Conservation (phyloP, 2,888 invertebrate species). For the Tenthredo scrophulariae region DNA sequence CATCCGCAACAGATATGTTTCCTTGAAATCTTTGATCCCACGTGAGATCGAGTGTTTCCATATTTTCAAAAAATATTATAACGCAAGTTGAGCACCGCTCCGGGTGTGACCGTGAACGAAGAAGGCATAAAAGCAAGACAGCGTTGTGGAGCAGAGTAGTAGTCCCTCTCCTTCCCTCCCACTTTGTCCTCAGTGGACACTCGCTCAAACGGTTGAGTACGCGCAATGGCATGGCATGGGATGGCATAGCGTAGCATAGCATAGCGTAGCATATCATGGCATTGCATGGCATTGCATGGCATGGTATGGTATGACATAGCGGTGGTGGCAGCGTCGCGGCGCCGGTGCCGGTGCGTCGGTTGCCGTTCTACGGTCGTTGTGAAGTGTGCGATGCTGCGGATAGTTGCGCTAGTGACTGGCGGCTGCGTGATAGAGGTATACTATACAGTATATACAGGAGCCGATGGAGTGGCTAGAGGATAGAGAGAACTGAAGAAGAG, state of each 20-base stretch:
- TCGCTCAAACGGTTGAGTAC: constrained; percentile 48
- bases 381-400: constrained; percentile 45
- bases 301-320: neutral
- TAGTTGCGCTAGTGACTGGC: constrained; percentile 46
- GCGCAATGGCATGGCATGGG: constrained; percentile 25
- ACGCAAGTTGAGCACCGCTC: constrained; percentile 69
- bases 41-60: no score
- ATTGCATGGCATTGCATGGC: neutral
- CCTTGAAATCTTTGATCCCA: neutral
- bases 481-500: constrained; percentile 45
- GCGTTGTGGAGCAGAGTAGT: constrained; percentile 68
- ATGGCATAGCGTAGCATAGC: neutral
- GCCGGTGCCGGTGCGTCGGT: constrained; percentile 14
- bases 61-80: neutral
- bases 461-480: constrained; percentile 49
- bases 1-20: neutral
- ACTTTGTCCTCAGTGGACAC: constrained; percentile 54
- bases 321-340: constrained; percentile 37
- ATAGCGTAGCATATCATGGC: neutral
- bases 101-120: constrained; percentile 77
- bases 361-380: constrained; percentile 2
- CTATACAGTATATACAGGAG: constrained; percentile 1
- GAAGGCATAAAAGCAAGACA: constrained; percentile 75
- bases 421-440: constrained; percentile 23
- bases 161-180: constrained; percentile 67